Base-by-base conservation (phyloP, 2,888 invertebrate species). In the Drosophila demipolita region DNA sequence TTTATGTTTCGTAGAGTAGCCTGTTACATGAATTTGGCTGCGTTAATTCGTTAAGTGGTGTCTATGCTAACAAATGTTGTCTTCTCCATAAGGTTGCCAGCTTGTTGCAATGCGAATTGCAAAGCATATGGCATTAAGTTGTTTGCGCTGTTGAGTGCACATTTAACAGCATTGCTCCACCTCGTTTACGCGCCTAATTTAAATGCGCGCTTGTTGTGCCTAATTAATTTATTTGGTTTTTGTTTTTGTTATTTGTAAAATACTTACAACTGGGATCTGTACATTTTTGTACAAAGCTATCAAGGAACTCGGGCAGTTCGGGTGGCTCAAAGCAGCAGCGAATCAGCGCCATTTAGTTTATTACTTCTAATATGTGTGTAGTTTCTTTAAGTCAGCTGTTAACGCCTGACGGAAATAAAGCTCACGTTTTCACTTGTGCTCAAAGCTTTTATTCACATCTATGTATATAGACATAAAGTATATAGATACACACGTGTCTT, bases 181-280 rank as follows among this genome's bases (percentile, higher is more conserved):
- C 2, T 17, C 4, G 12, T 17, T 45, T 26, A 17, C 17, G 8
- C 23, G 29, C 40, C 20, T n/a, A 26, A 5, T 60, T 53, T 20
- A 5, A 40, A 17, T 26, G 52, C 72, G 52, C 72, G 29, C 12
- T 8, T 9, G 8, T 42, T 49, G 12, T 50, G 42, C 1, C 29
- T 50, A 17, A 35, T 38, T 26, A 20, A 62, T 26, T 60, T 50
- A 17, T 35, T 40, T 35, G n/a, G n/a, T 5, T 38, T 17, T 64
- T 4, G 17, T 8, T 17, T 38, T 7, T 29, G 29, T 15, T 7
- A 33, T 17, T 64, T 9, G n/a, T 12, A 20, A 12, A 32, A 35
- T 94, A 96, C 97, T 97, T 94, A 97, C 97, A 97, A 90, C 96
- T 95, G 66, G 96, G 96, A 93, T 96, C 96, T 53, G 97, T 96